These are phyloP conservation scores for Siderastrea siderea DNA, from an alignment of 92 coral and sea anemone genomes.

Conservation along the genomic window DNA sequence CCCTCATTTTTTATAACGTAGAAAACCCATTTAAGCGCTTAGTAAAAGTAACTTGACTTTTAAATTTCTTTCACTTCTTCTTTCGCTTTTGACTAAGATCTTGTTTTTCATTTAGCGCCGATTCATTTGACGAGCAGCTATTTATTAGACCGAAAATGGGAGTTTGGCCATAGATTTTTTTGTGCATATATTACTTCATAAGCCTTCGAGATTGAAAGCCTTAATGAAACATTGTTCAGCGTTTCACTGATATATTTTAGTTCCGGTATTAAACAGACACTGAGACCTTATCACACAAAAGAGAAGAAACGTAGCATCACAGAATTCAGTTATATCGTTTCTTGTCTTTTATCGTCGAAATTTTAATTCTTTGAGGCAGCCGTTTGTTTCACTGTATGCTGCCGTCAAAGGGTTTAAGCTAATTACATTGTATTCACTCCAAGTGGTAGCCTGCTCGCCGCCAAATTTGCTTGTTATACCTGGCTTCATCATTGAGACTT, in stretches of 20 bases:
- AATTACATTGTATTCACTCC: conserved; percentile 16
- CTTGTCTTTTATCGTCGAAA: not conserved
- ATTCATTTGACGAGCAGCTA: conserved; percentile 57
- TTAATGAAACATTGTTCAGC: conserved; percentile 21
- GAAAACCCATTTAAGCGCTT: not conserved
- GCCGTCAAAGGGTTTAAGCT: conserved; percentile 27
- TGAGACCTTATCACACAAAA: not conserved
- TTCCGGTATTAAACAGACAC: not conserved
- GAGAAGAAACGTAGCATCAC: not conserved
- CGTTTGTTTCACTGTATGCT: conserved; percentile 1
- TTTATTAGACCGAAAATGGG: conserved; percentile 56
- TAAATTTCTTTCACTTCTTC: not conserved
- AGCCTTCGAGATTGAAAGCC: conserved; percentile 22
- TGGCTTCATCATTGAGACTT: not conserved
- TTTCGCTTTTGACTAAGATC: not conserved
- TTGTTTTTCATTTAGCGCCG: conserved; percentile 17
- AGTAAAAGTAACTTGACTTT: not conserved
- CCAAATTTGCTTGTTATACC: not conserved
- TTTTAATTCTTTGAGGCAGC: not conserved
- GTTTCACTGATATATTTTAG: not conserved
- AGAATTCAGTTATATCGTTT: not conserved
- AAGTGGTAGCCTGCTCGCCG: conserved; percentile 13
- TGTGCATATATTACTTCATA: conserved; percentile 60
- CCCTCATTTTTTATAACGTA: not conserved
- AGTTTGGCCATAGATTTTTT: conserved; percentile 25